A percentile compares a stretch with the other conserved stretches of the same genome.
phyloP scores from a whole-genome alignment of 2,888 invertebrate genomes.

The Ligdia adustata region DNA sequence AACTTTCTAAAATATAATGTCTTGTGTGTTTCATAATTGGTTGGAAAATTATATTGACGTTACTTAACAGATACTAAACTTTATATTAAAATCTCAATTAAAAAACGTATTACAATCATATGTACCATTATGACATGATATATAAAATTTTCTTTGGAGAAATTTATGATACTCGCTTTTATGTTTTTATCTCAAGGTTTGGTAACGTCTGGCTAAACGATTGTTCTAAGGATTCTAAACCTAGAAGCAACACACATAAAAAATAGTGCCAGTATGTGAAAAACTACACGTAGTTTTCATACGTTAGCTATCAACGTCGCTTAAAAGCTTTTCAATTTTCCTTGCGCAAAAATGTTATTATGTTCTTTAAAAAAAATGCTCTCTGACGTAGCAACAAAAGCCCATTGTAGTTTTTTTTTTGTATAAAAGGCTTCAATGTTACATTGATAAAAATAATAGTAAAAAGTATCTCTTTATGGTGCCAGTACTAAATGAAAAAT shows the following conservation, averaged over 20 bases:
- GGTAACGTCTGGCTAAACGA: neutral
- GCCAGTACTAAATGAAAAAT: conserved; percentile 66
- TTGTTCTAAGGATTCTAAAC: too few species aligned
- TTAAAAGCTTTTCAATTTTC: conserved; percentile 24
- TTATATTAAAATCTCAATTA: too few species aligned
- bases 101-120: too few species aligned
- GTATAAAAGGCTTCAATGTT: conserved; percentile 46
- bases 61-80: too few species aligned
- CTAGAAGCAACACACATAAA: too few species aligned
- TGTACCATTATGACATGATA: too few species aligned
- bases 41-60: too few species aligned
- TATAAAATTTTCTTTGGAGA: too few species aligned
- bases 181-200: neutral
- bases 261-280: neutral
- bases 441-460: conserved; percentile 54
- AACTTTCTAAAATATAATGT: conserved; percentile 20
- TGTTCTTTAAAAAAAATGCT: conserved; percentile 43
- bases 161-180: too few species aligned
- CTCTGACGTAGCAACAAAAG: conserved; percentile 51
- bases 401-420: conserved; percentile 46
- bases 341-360: conserved; percentile 38
- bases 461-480: conserved; percentile 62
- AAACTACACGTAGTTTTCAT: conserved; percentile 7
- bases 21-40: conserved; percentile 19
- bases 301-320: neutral